Evolutionary conservation across 2,797 vertebrate genomes (phyloP).

Genomic region (Toxotes lorentzi): DNA sequence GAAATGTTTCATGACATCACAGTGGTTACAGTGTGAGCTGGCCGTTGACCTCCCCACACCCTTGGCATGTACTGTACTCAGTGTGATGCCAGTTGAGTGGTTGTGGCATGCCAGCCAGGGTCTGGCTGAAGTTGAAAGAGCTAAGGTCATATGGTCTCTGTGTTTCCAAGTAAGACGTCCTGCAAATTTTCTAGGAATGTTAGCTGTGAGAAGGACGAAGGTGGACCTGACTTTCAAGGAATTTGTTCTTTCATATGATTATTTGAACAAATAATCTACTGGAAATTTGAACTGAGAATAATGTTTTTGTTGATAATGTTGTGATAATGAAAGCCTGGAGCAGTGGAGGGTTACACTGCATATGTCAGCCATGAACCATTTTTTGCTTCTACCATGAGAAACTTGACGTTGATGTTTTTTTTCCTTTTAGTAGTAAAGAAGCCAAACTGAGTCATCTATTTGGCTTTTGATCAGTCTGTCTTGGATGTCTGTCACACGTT

Average conservation of each 20-base stretch:
- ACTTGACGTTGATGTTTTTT: not conserved
- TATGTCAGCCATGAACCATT: not conserved
- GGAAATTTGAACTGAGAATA: conserved; percentile 35
- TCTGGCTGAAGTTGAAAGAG: conserved; percentile 55
- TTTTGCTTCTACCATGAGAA: not conserved
- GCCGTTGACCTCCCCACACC: conserved; percentile 11
- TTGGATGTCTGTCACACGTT: not conserved
- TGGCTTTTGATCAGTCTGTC: not conserved
- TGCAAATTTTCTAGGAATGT: conserved; percentile 41
- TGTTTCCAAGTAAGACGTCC: conserved; percentile 49
- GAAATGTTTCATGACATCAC: conserved; percentile 24
- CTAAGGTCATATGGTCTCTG: conserved; percentile 42
- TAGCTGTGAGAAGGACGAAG: not conserved
- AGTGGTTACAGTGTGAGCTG: conserved; percentile 17
- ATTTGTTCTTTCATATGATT: conserved; percentile 19
- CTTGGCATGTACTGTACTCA: conserved; percentile 4
- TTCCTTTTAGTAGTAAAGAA: not conserved
- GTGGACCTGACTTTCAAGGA: conserved; percentile 19
- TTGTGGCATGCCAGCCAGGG: conserved; percentile 32
- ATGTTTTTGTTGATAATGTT: conserved; percentile 28
- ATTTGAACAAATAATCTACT: conserved; percentile 36
- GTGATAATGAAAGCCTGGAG: not conserved
- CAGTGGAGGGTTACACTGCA: not conserved
- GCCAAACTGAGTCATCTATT: not conserved
- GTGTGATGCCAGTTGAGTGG: conserved; percentile 31